phyloP scores from a whole-genome alignment of 2,797 vertebrate species.

The Clamator glandarius region DNA sequence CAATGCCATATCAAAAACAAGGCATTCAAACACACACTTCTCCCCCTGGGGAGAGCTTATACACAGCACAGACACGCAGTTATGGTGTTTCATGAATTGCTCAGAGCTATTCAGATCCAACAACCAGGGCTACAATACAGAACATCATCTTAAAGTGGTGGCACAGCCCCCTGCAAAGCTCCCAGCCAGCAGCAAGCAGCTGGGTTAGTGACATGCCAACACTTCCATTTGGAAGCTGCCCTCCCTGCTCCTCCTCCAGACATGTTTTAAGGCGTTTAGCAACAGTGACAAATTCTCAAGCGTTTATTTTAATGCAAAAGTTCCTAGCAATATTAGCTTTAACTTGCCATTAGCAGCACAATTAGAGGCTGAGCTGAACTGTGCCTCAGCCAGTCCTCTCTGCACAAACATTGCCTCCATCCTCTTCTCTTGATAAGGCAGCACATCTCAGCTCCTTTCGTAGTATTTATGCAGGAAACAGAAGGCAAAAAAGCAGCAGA shows the following conservation, averaged over 20 bases:
- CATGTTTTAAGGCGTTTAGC: not conserved
- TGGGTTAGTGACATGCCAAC: not conserved
- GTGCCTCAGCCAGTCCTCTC: not conserved
- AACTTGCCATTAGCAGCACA: not conserved
- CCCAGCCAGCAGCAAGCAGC: not conserved
- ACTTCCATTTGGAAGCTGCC: conserved; percentile 15
- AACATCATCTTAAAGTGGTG: not conserved
- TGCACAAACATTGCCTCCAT: not conserved
- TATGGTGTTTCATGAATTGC: not conserved
- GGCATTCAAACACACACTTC: conserved; percentile 18
- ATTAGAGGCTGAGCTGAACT: not conserved
- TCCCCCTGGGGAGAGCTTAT: conserved; percentile 46
- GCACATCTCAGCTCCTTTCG: not conserved
- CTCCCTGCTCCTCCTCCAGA: not conserved
- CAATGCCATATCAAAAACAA: conserved; percentile 24
- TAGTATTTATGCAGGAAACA: not conserved
- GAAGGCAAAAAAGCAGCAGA: not conserved
- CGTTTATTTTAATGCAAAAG: not conserved
- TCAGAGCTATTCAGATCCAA: not conserved
- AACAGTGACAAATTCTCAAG: not conserved
- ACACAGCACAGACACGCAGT: not conserved
- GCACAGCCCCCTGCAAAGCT: not conserved
- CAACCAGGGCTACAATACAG: not conserved
- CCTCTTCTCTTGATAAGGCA: not conserved
- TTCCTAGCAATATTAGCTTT: not conserved